A percentile compares a stretch with the other conserved stretches of the same genome.
Conservation (phyloP, 2,797 vertebrate genomes). For the Acestrorhynchus altus region DNA sequence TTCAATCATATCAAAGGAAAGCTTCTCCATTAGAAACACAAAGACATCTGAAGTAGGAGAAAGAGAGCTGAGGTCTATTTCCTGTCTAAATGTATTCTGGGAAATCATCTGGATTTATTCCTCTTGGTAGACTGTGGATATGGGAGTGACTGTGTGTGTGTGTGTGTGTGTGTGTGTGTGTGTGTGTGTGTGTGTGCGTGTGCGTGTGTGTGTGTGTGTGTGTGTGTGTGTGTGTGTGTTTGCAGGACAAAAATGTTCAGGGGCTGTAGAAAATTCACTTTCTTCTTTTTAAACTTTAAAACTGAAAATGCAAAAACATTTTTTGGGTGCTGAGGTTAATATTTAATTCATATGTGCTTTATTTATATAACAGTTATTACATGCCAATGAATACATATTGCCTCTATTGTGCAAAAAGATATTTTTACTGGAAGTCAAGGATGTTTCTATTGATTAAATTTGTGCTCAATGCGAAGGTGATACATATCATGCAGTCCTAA, state of each 20-base stretch:
- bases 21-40: slow-evolving; percentile 64
- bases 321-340: too few species aligned
- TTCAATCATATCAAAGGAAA: slow-evolving; percentile 64
- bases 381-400: too few species aligned
- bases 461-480: too few species aligned
- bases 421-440: too few species aligned
- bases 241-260: neutral
- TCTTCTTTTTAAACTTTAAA: too few species aligned
- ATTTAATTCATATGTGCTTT: too few species aligned
- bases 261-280: too few species aligned
- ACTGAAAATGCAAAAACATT: too few species aligned
- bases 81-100: slow-evolving; percentile 61
- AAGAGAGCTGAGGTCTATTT: slow-evolving; percentile 61
- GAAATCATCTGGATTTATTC: slow-evolving; percentile 60
- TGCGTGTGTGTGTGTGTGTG: slow-evolving; percentile 4
- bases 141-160: slow-evolving; percentile 24
- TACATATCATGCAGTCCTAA: slow-evolving; percentile 10
- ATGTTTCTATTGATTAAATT: too few species aligned
- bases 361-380: too few species aligned
- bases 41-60: slow-evolving; percentile 60
- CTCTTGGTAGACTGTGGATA: slow-evolving; percentile 42
- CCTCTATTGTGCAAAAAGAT: too few species aligned
- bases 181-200: slow-evolving; percentile 33
- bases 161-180: slow-evolving; percentile 6
- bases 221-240: neutral